Conservation (phyloP, 2,113 vertebrate genomes). For the Centropus unirufus region DNA sequence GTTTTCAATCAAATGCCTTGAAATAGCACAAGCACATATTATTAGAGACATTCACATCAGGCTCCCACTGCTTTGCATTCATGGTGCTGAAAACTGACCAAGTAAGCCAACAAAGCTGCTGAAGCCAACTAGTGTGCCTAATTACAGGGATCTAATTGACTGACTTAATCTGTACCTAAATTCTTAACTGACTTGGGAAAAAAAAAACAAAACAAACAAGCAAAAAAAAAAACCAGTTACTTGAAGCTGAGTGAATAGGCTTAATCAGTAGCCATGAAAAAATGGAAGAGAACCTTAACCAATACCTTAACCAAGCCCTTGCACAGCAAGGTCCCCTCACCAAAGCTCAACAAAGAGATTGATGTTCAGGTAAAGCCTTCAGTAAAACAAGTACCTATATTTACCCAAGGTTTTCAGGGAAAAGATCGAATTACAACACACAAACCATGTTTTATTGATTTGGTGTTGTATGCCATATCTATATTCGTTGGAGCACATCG, state of each 20-base stretch:
- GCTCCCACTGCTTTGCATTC: not conserved
- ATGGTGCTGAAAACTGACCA: not conserved
- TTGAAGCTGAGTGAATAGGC: not conserved
- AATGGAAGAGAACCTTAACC: not conserved
- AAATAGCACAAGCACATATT: not conserved
- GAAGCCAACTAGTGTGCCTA: not conserved
- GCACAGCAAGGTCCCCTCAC: not conserved
- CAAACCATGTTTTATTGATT: not conserved
- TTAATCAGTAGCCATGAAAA: not conserved
- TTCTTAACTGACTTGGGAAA: not conserved
- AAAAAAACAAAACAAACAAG: not conserved
- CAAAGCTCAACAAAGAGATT: not conserved
- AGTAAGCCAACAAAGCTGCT: not conserved
- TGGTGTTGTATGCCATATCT: not conserved
- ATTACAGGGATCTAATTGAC: not conserved
- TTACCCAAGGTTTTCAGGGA: not conserved
- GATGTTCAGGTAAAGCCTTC: not conserved
- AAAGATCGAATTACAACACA: not conserved
- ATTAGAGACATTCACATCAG: not conserved
- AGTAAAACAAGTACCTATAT: not conserved
- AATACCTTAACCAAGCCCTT: not conserved
- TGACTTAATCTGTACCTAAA: not conserved
- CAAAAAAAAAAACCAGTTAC: not conserved
- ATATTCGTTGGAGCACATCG: not conserved
- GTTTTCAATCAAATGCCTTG: not conserved